Evolutionary conservation across 2,113 vertebrate species (phyloP).

Genomic region (Gobiocypris rarus): DNA sequence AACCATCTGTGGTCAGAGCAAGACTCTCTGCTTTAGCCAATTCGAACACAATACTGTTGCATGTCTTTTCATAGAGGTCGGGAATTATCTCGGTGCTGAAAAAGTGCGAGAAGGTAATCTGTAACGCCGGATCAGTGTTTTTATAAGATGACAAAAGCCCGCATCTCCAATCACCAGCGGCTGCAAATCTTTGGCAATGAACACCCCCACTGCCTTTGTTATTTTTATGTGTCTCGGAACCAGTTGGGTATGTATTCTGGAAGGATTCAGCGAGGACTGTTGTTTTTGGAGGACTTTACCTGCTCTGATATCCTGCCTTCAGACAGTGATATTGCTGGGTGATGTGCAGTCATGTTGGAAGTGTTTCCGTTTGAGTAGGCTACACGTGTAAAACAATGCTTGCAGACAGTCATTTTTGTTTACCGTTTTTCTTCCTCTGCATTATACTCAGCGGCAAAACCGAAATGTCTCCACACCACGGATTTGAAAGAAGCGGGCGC

Average conservation of each 20-base stretch:
- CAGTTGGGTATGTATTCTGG: too few relatives aligned
- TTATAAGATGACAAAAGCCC: not conserved
- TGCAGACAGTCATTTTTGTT: not conserved
- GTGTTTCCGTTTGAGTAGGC: not conserved
- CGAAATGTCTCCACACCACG: too few relatives aligned
- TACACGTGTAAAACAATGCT: not conserved
- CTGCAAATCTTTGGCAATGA: conserved; percentile 1
- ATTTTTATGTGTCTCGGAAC: not conserved
- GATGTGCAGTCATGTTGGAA: not conserved
- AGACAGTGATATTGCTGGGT: not conserved
- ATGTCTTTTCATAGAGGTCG: not conserved
- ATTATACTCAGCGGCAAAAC: too few relatives aligned
- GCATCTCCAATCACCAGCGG: not conserved
- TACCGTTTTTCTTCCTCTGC: not conserved
- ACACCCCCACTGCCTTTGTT: conserved; percentile 12
- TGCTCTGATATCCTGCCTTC: not conserved
- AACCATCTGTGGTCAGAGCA: too few relatives aligned
- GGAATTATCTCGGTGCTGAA: not conserved
- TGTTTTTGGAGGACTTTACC: too few relatives aligned
- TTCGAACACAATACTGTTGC: not conserved
- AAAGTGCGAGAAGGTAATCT: not conserved
- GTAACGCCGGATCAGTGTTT: not conserved
- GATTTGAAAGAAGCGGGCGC: too few relatives aligned
- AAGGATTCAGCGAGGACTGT: too few relatives aligned
- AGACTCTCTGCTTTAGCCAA: conserved; percentile 6